phyloP scores from a whole-genome alignment of 1,140 invertebrate species.

The Lutraria rhynchaena region DNA sequence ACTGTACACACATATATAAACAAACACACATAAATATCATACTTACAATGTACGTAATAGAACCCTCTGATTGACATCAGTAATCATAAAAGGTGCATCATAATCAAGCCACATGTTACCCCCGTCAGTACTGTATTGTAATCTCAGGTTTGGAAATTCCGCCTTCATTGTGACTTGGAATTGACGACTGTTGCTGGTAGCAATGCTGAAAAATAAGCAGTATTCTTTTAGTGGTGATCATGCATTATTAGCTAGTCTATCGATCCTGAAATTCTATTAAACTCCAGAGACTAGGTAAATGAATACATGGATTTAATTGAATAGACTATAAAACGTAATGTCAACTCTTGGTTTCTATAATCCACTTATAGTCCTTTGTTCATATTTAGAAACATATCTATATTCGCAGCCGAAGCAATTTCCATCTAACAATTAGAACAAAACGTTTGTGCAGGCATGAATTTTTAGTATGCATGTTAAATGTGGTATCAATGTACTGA shows the following conservation, averaged over 20 bases:
- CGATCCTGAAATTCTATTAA: neutral
- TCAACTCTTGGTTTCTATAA: neutral
- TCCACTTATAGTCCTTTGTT: neutral
- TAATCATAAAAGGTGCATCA: constrained; percentile 13
- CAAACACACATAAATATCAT: no score
- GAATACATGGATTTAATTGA: neutral
- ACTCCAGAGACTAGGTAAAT: neutral
- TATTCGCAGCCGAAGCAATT: no score
- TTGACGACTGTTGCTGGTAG: constrained; percentile 26
- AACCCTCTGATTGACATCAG: constrained; percentile 27
- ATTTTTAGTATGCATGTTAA: no score
- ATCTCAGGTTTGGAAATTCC: constrained; percentile 61
- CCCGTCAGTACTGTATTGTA: constrained; percentile 65
- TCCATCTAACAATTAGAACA: no score
- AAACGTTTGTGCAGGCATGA: no score
- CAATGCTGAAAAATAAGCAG: constrained; percentile 18
- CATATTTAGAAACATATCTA: neutral
- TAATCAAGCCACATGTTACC: constrained; percentile 62
- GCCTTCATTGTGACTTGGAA: constrained; percentile 50
- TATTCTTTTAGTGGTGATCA: no score
- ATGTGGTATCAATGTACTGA: no score
- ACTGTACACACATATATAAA: no score
- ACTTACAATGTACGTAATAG: constrained; percentile 43
- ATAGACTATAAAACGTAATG: neutral
- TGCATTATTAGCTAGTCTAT: no score